Base-by-base conservation (phyloP, 2,797 vertebrate genomes). In the Arremon aurantiirostris region DNA sequence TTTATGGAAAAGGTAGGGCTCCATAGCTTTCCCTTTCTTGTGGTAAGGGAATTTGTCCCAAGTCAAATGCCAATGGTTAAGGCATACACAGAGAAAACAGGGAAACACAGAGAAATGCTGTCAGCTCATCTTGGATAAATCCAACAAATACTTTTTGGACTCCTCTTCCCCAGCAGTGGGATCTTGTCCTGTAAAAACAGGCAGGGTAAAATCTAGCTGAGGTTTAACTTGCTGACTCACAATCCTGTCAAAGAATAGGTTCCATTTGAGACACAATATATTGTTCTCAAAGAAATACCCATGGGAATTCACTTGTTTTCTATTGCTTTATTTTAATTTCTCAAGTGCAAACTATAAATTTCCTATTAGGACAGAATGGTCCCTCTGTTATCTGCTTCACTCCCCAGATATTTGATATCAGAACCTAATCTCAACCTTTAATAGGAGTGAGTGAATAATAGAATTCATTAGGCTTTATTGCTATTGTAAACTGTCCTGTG, bases 401-500 rank as follows among this genome's bases (percentile, higher is more conserved):
- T 75, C 17, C 23, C 8, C 46, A 56, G 55, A 80, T 72, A 56
- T 28, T 88, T 70, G 39, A 52, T 46, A 57, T 37, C 46, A 46
- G 72, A 90, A 64, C 14, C 13, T 57, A 90, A 81, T 75, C 27
- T 79, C n/a, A 68, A 11, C 5, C 19, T 82, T 71, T 56, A 73
- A 83, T 35, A 61, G 5, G 30, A 61, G 64, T 61, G 49, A 59
- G 6, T 90, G 65, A 92, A 50, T 65, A 68, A 92, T 30, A 59
- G 77, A 78, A 78, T 53, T 89, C 46, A 79, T 90, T 90, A 85
- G 44, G 30, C 14, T 64, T 83, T 52, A 91, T 65, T 86, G 59
- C 8, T 60, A 7, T 28, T 53, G 21, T 55, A 81, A 95, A 68
- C 64, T 88, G 50, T 46, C 66, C 79, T 80, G 34, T 44, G 26